Base-by-base conservation (phyloP, 2,888 invertebrate genomes). In the Zhuqinia jingwanae region DNA sequence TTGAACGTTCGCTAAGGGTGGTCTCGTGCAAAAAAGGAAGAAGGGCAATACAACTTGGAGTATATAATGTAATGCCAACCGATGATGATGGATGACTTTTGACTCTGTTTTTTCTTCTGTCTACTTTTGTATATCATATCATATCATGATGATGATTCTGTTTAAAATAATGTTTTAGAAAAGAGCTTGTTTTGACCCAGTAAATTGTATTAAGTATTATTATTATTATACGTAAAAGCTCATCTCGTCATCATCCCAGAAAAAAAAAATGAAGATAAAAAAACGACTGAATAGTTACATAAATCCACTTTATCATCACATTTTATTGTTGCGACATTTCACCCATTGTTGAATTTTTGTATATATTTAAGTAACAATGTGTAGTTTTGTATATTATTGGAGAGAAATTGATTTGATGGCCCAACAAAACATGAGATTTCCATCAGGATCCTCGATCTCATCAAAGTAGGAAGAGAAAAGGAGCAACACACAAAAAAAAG, bases 1-100 rank as follows among this genome's bases (percentile, higher is more conserved):
- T 60, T 83, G 75, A 75, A 53, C 83, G 27, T 60, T 63, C 83
- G 27, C 85, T 65, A 60, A 60, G 85, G 85, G 85, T 85, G 85
- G 85, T 85, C 85, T 78, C 6, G 27, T 58, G 77, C 78, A 78
- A 75, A 75, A 75, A 56, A 22, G 75, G 75, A 75, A 53, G 75
- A 36, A 75, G 56, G 53, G 56, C 36, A 56, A 36, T 36, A 53
- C 56, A n/a, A n/a, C 36, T 36, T 36, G 36, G 36, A 36, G 36
- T 36, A 45, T 63, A 15, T 13, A 65, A 50, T 79, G 50, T 15
- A 65, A 17, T 36, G 65, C 42, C 20, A 22, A 13, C 10, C 42
- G 27, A 65, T 68, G 80, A 80, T 80, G 80, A 80, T 80, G 56
- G 70, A 80, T 80, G 80, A 17, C 68, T 75, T 68, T 20, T 56